Base-by-base conservation (phyloP, 2,113 vertebrate genomes). In the Ciconia maguari region DNA sequence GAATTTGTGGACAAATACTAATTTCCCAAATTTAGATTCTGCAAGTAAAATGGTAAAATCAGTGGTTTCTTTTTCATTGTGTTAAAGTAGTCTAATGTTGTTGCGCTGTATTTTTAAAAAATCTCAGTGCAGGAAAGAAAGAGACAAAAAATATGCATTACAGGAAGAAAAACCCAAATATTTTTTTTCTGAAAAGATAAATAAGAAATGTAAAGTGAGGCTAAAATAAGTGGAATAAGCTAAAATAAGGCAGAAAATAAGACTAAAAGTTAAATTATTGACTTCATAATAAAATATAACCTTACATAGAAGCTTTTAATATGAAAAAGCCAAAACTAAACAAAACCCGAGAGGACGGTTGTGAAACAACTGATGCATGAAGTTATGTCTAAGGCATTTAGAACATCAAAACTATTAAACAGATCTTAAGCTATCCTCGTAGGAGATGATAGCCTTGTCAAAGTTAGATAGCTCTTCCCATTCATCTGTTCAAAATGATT, bases 391-490 rank as follows among this genome's bases (percentile, higher is more conserved):
- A 60, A 93, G 30, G 62, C 55, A 92, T 78, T 85, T 81, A 66
- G 71, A 93, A 83, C 4, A 20, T 57, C 66, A 89, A 34, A 89
- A 92, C 54, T 85, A 61, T 94, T 80, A 75, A 77, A 64, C 1
- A 71, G 72, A 64, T 92, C 51, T 83, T 87, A 75, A 89, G 42
- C 49, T 86, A 2, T 71, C 41, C 72, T 86, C 2, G 6, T 21
- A 60, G 83, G 92, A 87, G 48, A 70, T 71, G 69, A 48, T 60
- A 84, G 55, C 65, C 20, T 11, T 94, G 72, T 92, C 77, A 36
- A 11, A 96, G 41, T 69, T 60, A 89, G 69, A 95, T 91, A 69
- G 86, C 17, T 92, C 44, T 92, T 96, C 36, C 25, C 41, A 93
- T 94, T 87, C 64, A 48, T 86, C 75, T 93, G 0, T 86, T 91